A percentile compares a stretch with the other conserved stretches of the same genome.
phyloP scores from a whole-genome alignment of 2,888 invertebrate species.

The Galerucella nymphaeae region DNA sequence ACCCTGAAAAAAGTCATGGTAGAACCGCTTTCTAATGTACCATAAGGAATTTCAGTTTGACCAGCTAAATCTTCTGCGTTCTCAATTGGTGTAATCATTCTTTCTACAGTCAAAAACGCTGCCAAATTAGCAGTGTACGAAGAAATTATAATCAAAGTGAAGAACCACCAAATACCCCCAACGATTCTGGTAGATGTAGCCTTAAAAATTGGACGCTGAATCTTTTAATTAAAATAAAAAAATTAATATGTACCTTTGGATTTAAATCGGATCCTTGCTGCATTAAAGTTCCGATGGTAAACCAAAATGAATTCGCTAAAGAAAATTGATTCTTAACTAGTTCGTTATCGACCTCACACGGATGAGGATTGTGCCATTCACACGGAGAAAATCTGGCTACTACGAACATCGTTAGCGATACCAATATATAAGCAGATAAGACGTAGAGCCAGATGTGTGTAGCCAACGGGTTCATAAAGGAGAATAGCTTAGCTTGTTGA shows the following conservation, averaged over 20 bases:
- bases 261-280: constrained; percentile 85
- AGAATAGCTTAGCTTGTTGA: constrained; percentile 79
- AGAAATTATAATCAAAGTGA: constrained; percentile 89
- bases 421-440: constrained; percentile 81
- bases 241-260: constrained; percentile 72
- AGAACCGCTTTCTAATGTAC: constrained; percentile 84
- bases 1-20: constrained; percentile 91
- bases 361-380: constrained; percentile 82
- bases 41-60: constrained; percentile 86
- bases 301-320: constrained; percentile 87
- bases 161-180: constrained; percentile 92
- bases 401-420: constrained; percentile 81
- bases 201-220: constrained; percentile 57
- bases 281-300: constrained; percentile 89
- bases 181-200: constrained; percentile 83
- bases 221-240: no score
- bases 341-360: constrained; percentile 72
- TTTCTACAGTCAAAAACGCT: constrained; percentile 89
- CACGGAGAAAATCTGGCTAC: constrained; percentile 84
- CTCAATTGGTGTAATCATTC: constrained; percentile 89
- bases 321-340: constrained; percentile 84
- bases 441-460: constrained; percentile 90
- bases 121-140: constrained; percentile 94
- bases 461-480: constrained; percentile 89
- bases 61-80: constrained; percentile 84